A percentile compares a stretch with the other conserved stretches of the same genome.
These are phyloP conservation scores for Pluvialis apricaria DNA, from an alignment of 2,113 vertebrate species.

Conservation along the genomic window DNA sequence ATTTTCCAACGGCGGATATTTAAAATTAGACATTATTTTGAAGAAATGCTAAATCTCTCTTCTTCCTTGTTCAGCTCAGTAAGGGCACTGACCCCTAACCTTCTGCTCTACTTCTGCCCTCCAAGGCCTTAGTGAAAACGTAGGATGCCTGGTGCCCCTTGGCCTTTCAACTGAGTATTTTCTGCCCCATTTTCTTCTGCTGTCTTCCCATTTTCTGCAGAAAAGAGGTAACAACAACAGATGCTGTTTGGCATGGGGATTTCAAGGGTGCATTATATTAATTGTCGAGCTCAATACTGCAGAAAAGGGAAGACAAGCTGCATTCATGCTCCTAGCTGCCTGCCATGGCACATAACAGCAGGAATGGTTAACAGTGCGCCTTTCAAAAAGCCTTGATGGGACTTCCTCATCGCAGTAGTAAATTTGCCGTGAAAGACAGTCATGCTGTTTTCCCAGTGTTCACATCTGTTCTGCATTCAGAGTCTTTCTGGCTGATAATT, in stretches of 20 bases:
- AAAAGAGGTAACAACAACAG: not conserved
- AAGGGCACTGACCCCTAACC: not conserved
- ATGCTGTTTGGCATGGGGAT: not conserved
- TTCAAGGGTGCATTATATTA: not conserved
- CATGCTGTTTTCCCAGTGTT: not conserved
- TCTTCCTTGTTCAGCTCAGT: not conserved
- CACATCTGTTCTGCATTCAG: not conserved
- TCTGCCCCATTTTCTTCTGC: slow-evolving; percentile 14
- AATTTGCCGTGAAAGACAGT: slow-evolving; percentile 1
- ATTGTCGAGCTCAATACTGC: not conserved
- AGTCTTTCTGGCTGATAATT: slow-evolving; percentile 10
- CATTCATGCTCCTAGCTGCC: not conserved
- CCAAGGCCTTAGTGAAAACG: not conserved
- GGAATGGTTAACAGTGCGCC: not conserved
- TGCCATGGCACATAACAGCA: not conserved
- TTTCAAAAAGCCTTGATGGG: not conserved
- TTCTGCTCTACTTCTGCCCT: not conserved
- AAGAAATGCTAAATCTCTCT: not conserved
- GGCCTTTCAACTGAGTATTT: not conserved
- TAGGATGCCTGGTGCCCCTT: not conserved
- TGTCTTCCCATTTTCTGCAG: not conserved
- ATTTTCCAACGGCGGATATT: not conserved
- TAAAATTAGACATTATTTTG: not conserved
- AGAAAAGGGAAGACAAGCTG: not conserved
- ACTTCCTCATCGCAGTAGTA: not conserved